Evolutionary conservation across 2,113 vertebrate genomes (phyloP), one percentile per base, ranked within the genome.

Genomic region (Ptychochromis oligacanthus): DNA sequence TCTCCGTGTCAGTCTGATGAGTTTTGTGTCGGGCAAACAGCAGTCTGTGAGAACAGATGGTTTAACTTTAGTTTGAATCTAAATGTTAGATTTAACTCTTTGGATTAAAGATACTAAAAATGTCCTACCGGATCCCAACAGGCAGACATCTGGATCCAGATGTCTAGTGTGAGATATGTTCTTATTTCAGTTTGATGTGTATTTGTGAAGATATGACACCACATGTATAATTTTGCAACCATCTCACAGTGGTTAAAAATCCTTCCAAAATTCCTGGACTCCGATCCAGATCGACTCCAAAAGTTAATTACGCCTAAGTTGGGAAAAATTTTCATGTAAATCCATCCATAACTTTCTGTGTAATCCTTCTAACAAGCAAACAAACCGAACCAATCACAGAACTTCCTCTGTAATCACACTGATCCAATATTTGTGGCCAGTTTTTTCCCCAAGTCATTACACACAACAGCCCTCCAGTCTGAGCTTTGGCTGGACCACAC

Each of bases 401-500:
- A n/a, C 67, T 26, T 54, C 67, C 46, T 34, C 11, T 2, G 46
- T 10, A 72, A 54, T 72, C 46, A 31, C 18, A 18, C 67, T n/a
- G 46, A 72, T 54, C 67, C 67, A 72, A 72, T 52, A 70, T 70
- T 70, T 70, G 24, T 70, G 65, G 65, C 65, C 65, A 70, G 40
- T 4, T 46, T 46, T 46, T 20, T 20, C 6, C 55, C 46, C 11
- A 34, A 72, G 46, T 54, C 67, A 72, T 72, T 72, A 72, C 67
- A 72, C 46, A 72, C 46, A 72, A 54, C 67, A 72, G 67, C 26
- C 67, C 67, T 72, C n/a, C 26, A 34, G 26, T 72, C 26, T 72
- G 67, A 72, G 67, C 67, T 14, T 31, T 72, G 67, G 67, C 67
- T 72, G 67, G 46, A 72, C 67, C 67, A 34, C 67, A 72, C 67